These are phyloP conservation scores for Lasioglossum pauxillum DNA, from an alignment of 2,888 invertebrate genomes.

Conservation along the genomic window DNA sequence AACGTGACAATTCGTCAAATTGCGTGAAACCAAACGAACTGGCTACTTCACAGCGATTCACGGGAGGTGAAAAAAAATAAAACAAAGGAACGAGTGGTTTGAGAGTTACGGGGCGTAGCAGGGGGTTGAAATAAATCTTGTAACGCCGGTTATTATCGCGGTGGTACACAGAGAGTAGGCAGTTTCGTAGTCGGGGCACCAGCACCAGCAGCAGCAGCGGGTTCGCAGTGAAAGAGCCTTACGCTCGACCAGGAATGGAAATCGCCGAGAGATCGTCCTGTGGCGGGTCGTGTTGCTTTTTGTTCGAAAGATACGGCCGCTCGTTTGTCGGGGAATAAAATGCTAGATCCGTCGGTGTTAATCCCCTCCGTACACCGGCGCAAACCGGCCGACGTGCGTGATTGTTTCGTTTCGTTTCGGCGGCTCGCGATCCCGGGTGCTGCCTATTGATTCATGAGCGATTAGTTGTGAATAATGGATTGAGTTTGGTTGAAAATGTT, in stretches of 20 bases:
- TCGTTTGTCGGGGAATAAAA: slow-evolving; percentile 20
- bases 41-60: neutral
- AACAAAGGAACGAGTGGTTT: neutral
- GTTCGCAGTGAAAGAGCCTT: slow-evolving; percentile 8
- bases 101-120: neutral
- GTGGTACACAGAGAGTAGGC: neutral
- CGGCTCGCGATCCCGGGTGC: slow-evolving; percentile 16
- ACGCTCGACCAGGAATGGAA: slow-evolving; percentile 12
- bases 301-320: slow-evolving; percentile 17
- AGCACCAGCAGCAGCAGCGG: neutral
- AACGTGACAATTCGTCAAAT: neutral
- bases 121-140: slow-evolving; percentile 4
- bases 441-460: slow-evolving; percentile 29
- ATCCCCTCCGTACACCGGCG: slow-evolving; percentile 13
- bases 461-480: slow-evolving; percentile 31
- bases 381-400: slow-evolving; percentile 4
- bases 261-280: slow-evolving; percentile 12
- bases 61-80: neutral
- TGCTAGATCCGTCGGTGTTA: slow-evolving; percentile 22
- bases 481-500: slow-evolving; percentile 16
- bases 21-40: neutral
- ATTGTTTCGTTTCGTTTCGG: slow-evolving; percentile 21
- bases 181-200: neutral
- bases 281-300: slow-evolving; percentile 16
- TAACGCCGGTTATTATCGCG: slow-evolving; percentile 6